Percentiles rank a stretch among this genome's conserved stretches.
Conservation (phyloP, 2,113 vertebrate genomes). For the Smithornis capensis region DNA sequence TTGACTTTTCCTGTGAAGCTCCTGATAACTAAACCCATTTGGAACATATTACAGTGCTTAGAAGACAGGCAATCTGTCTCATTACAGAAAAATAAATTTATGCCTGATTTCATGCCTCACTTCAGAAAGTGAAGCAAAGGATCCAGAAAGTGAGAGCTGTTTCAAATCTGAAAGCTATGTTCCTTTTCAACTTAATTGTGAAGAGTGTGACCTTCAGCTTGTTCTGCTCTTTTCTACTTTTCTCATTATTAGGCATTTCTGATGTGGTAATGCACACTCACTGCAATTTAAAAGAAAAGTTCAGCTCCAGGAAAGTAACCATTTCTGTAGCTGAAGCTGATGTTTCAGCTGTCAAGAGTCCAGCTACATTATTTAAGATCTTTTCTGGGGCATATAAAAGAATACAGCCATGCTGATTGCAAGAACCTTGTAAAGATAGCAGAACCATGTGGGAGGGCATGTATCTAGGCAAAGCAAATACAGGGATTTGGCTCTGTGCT, state of each 20-base stretch:
- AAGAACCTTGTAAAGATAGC: not conserved
- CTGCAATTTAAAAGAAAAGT: not conserved
- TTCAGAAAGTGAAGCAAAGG: conserved; percentile 8
- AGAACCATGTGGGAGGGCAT: not conserved
- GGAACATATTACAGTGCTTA: not conserved
- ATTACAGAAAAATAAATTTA: conserved; percentile 4
- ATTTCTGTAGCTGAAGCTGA: not conserved
- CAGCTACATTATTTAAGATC: not conserved
- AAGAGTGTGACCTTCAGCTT: conserved; percentile 11
- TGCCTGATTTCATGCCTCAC: not conserved
- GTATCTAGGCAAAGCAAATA: not conserved
- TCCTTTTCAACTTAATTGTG: conserved; percentile 3
- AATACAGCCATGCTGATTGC: not conserved
- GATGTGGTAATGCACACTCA: not conserved
- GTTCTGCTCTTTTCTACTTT: not conserved
- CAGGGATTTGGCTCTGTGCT: not conserved
- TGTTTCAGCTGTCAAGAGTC: not conserved
- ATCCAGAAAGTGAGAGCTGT: not conserved
- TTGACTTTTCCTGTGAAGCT: not conserved
- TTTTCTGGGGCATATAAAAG: not conserved
- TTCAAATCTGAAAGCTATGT: conserved; percentile 1
- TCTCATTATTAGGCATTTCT: not conserved
- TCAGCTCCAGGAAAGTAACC: not conserved
- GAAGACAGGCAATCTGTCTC: not conserved
- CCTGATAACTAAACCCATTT: not conserved